Base-by-base conservation (phyloP, 2,888 invertebrate species). In the Liodrosophila aerea region DNA sequence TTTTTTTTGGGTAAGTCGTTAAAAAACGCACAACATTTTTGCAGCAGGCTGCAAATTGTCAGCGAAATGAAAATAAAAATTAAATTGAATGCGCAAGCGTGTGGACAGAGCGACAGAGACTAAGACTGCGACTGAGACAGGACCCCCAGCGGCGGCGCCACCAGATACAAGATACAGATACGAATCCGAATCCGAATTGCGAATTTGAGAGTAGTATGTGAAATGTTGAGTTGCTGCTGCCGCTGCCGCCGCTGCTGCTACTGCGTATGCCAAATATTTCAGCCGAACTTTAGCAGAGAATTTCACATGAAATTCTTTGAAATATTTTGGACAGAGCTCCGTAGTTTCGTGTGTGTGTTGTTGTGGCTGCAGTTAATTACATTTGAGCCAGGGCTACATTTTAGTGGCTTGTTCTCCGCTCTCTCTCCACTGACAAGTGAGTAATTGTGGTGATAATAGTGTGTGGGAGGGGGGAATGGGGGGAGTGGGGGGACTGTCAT, bases 141-240 rank as follows among this genome's bases (percentile, higher is more conserved):
- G 84, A 85, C 78, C 78, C 86, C 86, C 78, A 80, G 86, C 85
- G 77, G 78, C 78, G 78, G 78, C 78, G 78, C 78, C 78, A 85
- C 60, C 73, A 80, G 78, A 85, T 86, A 75, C 74, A 75, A 74
- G 75, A 66, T 74, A 71, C 80, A 74, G 80, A 77, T 84, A 81
- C 84, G 54, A 64, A 77, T 64, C 45, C 39, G 51, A 45, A 52
- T 56, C 13, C 37, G 9, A 18, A 37, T 37, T 37, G 36, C 36
- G 51, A 68, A 74, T 77, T 65, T 45, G 63, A 61, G 63, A 65
- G 66, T 56, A 65, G 66, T 56, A 56, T 76, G 62, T 12, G 9
- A 37, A 51, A 54, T 54, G 47, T 16, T 11, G 49, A 49, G 54
- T 46, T 51, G 47, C 39, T 13, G 49, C 16, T 51, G 47, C 34